These are phyloP conservation scores for Tringa solitaria DNA, from an alignment of 2,113 vertebrate genomes.

Conservation along the genomic window DNA sequence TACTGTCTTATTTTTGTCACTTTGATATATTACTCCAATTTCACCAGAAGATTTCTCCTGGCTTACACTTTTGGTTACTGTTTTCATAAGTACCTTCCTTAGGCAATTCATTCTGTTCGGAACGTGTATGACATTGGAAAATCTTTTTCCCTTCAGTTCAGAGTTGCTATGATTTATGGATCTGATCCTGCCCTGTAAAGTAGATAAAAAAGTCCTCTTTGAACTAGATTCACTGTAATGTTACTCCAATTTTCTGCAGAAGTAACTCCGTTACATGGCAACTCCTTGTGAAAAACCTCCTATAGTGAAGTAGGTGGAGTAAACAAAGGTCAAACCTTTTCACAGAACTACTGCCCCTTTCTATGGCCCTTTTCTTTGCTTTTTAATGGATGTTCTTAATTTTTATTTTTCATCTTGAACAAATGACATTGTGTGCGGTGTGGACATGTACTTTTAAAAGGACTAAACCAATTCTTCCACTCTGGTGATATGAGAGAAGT, in stretches of 20 bases:
- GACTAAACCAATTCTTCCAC: not conserved
- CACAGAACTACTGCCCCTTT: not conserved
- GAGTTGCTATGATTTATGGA: conserved; percentile 44
- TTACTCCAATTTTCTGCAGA: not conserved
- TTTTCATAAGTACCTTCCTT: conserved; percentile 53
- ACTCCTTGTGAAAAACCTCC: not conserved
- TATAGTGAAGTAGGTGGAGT: not conserved
- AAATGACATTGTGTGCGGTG: not conserved
- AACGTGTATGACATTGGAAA: conserved; percentile 25
- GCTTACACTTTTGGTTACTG: conserved; percentile 23
- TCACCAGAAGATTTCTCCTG: conserved; percentile 1
- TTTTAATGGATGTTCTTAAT: not conserved
- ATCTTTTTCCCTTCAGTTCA: not conserved
- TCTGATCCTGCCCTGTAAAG: conserved; percentile 1
- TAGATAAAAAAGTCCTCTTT: conserved; percentile 26
- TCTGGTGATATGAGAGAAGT: not conserved
- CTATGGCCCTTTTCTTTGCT: not conserved
- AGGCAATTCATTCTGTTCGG: conserved; percentile 35
- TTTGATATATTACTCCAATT: conserved; percentile 55
- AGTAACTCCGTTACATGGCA: conserved; percentile 26
- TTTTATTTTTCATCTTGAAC: not conserved
- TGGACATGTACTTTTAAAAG: not conserved
- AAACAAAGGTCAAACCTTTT: not conserved
- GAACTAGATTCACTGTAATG: not conserved
- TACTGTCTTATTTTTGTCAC: conserved; percentile 45